Percentiles rank a stretch among this genome's conserved stretches.
These are phyloP conservation scores for Tragelaphus buxtoni DNA, from an alignment of 2,113 vertebrate species.

Conservation along the genomic window DNA sequence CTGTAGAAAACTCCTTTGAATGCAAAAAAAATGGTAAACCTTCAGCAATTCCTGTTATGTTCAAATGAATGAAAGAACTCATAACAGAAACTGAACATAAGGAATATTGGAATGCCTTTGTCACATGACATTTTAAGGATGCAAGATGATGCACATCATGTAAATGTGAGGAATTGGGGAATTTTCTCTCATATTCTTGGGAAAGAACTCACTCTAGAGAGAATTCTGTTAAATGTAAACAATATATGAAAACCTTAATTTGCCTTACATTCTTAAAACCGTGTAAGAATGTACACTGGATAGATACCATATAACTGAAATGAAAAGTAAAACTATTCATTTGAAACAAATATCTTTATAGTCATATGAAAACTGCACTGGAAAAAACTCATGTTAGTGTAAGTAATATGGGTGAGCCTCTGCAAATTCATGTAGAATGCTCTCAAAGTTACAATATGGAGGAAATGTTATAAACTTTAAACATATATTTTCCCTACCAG, in stretches of 20 bases:
- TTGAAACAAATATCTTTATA: neutral
- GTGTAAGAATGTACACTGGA: neutral
- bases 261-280: neutral
- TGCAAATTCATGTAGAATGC: neutral
- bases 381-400: neutral
- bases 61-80: neutral
- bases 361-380: neutral
- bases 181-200: neutral
- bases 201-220: neutral
- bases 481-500: neutral
- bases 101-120: neutral
- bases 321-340: constrained; percentile 8
- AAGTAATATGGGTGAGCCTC: neutral
- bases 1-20: neutral
- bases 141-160: neutral
- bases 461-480: neutral
- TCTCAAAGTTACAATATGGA: neutral
- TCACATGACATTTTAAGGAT: neutral
- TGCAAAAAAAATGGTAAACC: neutral
- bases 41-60: neutral
- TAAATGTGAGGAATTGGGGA: neutral
- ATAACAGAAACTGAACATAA: neutral
- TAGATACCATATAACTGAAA: neutral
- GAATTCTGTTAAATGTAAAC: neutral
- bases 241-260: neutral